Evolutionary conservation across 2,113 vertebrate genomes (phyloP), one percentile per base, ranked within the genome.

Genomic region (Meles meles): DNA sequence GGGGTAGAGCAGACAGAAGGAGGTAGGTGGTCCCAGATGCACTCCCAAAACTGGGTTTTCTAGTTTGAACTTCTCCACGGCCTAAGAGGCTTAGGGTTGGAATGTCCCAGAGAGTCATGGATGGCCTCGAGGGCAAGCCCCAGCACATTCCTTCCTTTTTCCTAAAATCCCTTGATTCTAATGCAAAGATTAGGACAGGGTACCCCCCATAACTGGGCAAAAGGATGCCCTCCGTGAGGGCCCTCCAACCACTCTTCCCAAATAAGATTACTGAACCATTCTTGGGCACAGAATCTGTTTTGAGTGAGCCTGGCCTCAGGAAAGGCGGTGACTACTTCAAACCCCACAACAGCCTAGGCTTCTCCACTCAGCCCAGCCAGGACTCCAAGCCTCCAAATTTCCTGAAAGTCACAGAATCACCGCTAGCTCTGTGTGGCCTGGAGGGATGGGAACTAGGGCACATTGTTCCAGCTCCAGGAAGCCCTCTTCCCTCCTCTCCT

Each of bases 31-130:
- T 98, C 98, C 80, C 3, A 5, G 72, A 90, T 91, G 13, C 90
- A 97, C 96, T 98, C 89, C 86, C 93, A 96, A 97, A 98, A 98
- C 98, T 98, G 97, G 97, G 97, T 98, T 98, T 98, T 98, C 98
- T 98, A 97, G 98, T 98, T 97, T 98, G 88, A 98, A 97, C 97
- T 97, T 97, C 97, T 98, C 96, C 65, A 5, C 47, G 29, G 98
- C 87, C 93, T 98, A 96, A 97, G 97, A 98, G 95, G 98, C 98
- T 98, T 98, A 98, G 79, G 92, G 96, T 90, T 97, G 98, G 98
- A 98, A 98, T 98, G 98, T 98, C 98, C 92, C 97, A 27, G 93
- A 94, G 98, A 98, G 95, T 93, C 96, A 52, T 9, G 83, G 96
- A 95, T 98, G 92, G 97, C 94, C 98, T 97, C 92, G 18, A 92